phyloP scores from a whole-genome alignment of 2,888 invertebrate genomes.

The Odontomyia ornata region DNA sequence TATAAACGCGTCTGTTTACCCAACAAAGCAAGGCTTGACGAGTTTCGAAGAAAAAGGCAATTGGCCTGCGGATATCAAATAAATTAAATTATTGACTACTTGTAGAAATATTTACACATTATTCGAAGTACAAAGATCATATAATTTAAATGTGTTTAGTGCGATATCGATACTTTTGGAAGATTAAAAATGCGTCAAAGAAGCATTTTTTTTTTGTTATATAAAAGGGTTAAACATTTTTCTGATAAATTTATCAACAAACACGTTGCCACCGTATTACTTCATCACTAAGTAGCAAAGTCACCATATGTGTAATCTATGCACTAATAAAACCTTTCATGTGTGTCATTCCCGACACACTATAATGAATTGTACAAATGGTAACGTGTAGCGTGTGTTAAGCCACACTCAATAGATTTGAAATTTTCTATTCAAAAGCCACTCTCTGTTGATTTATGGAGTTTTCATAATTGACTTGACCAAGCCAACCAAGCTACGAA shows the following conservation, averaged over 20 bases:
- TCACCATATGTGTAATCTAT: background rate
- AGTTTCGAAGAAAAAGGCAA: no score
- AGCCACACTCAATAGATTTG: background rate
- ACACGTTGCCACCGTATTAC: background rate
- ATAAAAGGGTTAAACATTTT: background rate
- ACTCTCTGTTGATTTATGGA: constrained; percentile 30
- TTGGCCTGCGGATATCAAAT: no score
- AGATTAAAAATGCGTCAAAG: no score
- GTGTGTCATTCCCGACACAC: constrained; percentile 17
- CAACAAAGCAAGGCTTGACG: no score
- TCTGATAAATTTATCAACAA: background rate
- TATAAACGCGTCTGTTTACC: no score
- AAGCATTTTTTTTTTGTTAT: no score
- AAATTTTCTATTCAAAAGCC: constrained; percentile 30
- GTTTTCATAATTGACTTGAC: constrained; percentile 28
- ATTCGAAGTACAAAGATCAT: no score
- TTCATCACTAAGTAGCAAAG: background rate
- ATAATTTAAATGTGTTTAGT: no score
- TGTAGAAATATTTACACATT: no score
- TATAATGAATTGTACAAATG: background rate
- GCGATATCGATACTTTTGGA: no score
- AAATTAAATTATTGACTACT: no score
- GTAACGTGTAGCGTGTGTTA: background rate
- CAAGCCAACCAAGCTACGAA: background rate
- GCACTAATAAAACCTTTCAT: constrained; percentile 16